Percentiles rank a stretch among this genome's conserved stretches.
Evolutionary conservation across 2,888 invertebrate species (phyloP).

Genomic region (Blastobasis adustella): DNA sequence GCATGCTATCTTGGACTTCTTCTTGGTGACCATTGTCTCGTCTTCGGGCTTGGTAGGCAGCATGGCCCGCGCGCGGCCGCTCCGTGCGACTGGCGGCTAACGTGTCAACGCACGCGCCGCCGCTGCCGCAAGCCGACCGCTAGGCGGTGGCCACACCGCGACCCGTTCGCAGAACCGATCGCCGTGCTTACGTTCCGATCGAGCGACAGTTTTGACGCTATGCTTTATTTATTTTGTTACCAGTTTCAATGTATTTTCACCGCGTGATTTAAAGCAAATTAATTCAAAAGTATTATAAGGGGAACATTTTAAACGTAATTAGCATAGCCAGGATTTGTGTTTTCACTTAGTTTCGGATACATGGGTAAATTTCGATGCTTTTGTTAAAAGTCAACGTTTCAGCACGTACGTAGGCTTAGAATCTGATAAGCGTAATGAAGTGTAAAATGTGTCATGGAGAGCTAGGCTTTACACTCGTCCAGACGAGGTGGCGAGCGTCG

Average conservation of each 20-base stretch:
- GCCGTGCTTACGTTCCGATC: too few species aligned
- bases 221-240: too few species aligned
- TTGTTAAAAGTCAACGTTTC: too few species aligned
- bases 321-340: too few species aligned
- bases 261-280: too few species aligned
- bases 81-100: slow-evolving; percentile 46
- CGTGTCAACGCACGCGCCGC: slow-evolving; percentile 57
- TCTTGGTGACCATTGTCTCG: slow-evolving; percentile 66
- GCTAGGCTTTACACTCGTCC: slow-evolving; percentile 50
- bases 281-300: too few species aligned
- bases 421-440: too few species aligned
- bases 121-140: slow-evolving; percentile 10
- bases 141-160: not conserved
- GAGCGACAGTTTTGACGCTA: not conserved
- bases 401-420: too few species aligned
- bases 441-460: slow-evolving; percentile 22
- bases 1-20: slow-evolving; percentile 70
- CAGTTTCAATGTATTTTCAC: too few species aligned
- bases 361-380: too few species aligned
- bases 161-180: not conserved
- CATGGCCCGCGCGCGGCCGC: slow-evolving; percentile 62
- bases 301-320: too few species aligned
- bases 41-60: slow-evolving; percentile 59
- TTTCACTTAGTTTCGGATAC: too few species aligned
- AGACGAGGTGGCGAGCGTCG: slow-evolving; percentile 59